Evolutionary conservation across 2,888 invertebrate genomes (phyloP).

Genomic region (Tiliacea aurago): DNA sequence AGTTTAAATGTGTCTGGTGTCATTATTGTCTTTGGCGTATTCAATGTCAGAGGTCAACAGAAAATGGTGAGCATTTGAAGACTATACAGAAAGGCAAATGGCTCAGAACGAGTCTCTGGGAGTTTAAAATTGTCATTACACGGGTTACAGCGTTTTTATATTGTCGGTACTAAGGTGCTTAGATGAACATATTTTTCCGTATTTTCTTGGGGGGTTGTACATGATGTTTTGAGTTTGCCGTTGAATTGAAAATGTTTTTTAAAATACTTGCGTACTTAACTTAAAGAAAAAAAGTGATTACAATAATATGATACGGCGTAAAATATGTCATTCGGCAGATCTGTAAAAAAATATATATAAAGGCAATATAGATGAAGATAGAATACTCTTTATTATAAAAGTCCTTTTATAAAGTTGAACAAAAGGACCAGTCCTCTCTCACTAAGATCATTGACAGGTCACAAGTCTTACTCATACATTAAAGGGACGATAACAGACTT

Average conservation of each 20-base stretch:
- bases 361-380: too few relatives aligned
- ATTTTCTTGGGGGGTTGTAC: constrained; percentile 59
- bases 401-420: too few relatives aligned
- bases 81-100: constrained; percentile 85
- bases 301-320: too few relatives aligned
- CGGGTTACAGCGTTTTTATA: constrained; percentile 86
- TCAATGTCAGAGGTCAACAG: constrained; percentile 65
- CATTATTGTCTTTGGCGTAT: not conserved
- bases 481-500: too few relatives aligned
- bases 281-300: not conserved
- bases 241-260: not conserved
- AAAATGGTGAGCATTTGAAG: constrained; percentile 71
- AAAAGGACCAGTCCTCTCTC: not conserved
- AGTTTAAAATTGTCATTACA: constrained; percentile 88
- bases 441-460: not conserved
- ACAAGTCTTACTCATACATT: not conserved
- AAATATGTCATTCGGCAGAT: not conserved
- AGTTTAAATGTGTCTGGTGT: rapidly evolving
- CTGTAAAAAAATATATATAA: not conserved
- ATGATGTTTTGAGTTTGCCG: constrained; percentile 62
- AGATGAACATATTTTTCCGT: constrained; percentile 80
- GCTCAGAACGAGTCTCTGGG: constrained; percentile 83
- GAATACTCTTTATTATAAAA: too few relatives aligned
- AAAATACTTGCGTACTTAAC: too few relatives aligned
- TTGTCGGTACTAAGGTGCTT: constrained; percentile 80